A percentile compares a stretch with the other conserved stretches of the same genome.
Conservation (phyloP, 2,888 invertebrate genomes). For the Rhagophthalmus giganteus region DNA sequence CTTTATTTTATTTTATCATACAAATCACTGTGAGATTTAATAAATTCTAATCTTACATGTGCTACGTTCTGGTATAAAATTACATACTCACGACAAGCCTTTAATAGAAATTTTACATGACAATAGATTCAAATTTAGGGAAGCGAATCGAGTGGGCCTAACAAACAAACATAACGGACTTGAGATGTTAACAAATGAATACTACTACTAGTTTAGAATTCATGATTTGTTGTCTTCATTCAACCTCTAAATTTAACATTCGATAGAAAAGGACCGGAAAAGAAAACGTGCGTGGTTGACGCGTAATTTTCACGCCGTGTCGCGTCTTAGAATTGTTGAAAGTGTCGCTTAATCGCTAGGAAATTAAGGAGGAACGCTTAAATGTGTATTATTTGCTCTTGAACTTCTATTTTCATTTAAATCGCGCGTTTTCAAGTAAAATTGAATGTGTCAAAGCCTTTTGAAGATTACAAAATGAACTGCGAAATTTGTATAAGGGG, state of each 20-base stretch:
- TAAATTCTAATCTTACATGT: constrained; percentile 20
- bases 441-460: constrained; percentile 28
- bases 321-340: constrained; percentile 23
- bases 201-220: constrained; percentile 25
- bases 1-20: no score
- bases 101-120: constrained; percentile 35
- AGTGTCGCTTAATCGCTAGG: constrained; percentile 27
- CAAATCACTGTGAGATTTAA: constrained; percentile 15
- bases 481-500: constrained; percentile 16
- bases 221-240: constrained; percentile 17
- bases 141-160: constrained; percentile 34
- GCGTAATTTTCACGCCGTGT: constrained; percentile 21
- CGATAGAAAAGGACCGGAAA: constrained; percentile 12
- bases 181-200: constrained; percentile 40
- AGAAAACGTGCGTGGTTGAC: constrained; percentile 13
- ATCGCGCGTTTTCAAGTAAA: constrained; percentile 22
- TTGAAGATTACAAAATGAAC: constrained; percentile 21
- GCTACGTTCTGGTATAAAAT: constrained; percentile 19
- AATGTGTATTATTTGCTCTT: constrained; percentile 30
- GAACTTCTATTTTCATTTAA: constrained; percentile 30
- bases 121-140: constrained; percentile 37
- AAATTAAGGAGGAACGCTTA: constrained; percentile 31
- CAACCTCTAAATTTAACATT: constrained; percentile 3
- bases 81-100: constrained; percentile 23
- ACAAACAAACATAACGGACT: constrained; percentile 38